These are phyloP conservation scores for Hydropsyche betteni DNA, from an alignment of 2,888 invertebrate genomes.

Conservation along the genomic window DNA sequence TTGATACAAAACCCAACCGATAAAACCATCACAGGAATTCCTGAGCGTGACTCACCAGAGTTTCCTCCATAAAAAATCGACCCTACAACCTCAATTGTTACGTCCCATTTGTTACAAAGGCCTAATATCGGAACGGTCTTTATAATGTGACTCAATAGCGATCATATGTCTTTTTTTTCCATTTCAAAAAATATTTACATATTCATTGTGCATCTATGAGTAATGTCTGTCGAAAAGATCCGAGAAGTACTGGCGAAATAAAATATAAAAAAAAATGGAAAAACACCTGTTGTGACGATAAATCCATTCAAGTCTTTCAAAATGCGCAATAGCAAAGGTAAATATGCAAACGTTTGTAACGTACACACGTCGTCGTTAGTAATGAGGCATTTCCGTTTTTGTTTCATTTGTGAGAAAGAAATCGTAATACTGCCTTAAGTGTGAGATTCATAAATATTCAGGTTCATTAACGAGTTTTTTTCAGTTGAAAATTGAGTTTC, in stretches of 20 bases:
- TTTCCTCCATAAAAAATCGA: not conserved
- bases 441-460: no score
- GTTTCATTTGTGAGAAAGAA: no score
- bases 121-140: no score
- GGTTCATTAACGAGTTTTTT: no score
- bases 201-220: not conserved
- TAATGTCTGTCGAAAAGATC: not conserved
- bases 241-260: not conserved
- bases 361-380: not conserved
- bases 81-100: not conserved
- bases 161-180: not conserved
- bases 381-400: constrained; percentile 18
- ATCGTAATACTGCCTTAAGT: no score
- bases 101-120: not conserved
- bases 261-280: not conserved
- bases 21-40: not conserved
- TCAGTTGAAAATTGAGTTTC: no score
- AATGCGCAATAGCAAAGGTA: constrained; percentile 16
- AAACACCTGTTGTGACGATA: constrained; percentile 19
- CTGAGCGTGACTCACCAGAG: not conserved
- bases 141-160: no score
- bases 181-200: not conserved
- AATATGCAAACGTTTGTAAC: constrained; percentile 1
- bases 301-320: constrained; percentile 12
- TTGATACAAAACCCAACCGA: no score